Evolutionary conservation across 2,113 vertebrate genomes (phyloP), one percentile per base, ranked within the genome.

Genomic region (Varanus salvator): DNA sequence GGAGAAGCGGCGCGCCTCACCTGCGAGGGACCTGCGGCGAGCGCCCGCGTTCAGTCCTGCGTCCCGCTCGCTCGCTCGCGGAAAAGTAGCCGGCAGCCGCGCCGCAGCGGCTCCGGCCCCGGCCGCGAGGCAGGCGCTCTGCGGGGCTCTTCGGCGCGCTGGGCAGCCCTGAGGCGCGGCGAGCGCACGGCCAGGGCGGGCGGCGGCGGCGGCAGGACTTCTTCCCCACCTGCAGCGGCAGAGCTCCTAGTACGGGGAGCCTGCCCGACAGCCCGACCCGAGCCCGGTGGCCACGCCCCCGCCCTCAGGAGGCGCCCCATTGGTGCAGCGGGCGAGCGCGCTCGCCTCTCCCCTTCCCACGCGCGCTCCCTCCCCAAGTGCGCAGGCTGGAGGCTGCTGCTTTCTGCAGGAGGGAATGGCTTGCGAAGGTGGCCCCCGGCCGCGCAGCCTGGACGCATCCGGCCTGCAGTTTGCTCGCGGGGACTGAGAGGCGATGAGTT

Each of bases 211-310:
- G 4, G 90, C 90, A 75, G 92, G 92, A 84, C 94, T 54, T 34
- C 31, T 50, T 93, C 95, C 19, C 97, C 97, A 97, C 97, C 97
- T 96, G 97, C 97, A 95, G 96, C 96, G 57, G 96, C 96, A 95
- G 96, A 95, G 81, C 96, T 90, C 93, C 91, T 84, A n/a, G 11
- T 29, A 84, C 68, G 5, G 3, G 90, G 90, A 57, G 74, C 83
- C 88, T 0, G 91, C 29, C 93, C 90, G 93, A 88, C 93, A 76
- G 93, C 91, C 23, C 91, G 92, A 76, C 89, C 94, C 74, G 14
- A 84, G 80, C 80, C 0, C 21, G 31, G 11, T 66, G 48, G 6
- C 90, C 88, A 92, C 31, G 92, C 90, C 91, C 19, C 4, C 27
- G 60, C 88, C 80, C 71, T 34, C 77, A 12, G 31, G 68, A 31